Percentiles rank a stretch among this genome's conserved stretches.
These are phyloP conservation scores for Zoroaster sp. DNA, from an alignment of 53 echinoderm and acorn worm species.

Conservation along the genomic window DNA sequence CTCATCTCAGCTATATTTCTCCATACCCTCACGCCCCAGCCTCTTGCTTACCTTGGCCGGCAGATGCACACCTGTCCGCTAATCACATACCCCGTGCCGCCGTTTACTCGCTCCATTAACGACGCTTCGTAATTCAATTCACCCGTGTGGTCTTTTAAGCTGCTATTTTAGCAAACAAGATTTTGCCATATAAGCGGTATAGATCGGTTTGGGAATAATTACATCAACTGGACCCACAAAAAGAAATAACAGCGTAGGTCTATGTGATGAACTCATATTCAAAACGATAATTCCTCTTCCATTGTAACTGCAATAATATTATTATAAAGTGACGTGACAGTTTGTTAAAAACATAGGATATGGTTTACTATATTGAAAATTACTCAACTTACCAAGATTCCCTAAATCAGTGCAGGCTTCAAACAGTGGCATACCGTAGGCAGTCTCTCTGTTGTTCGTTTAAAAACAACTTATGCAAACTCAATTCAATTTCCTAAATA, in stretches of 20 bases:
- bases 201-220: not conserved
- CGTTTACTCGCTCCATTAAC: conserved; percentile 38
- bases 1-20: not conserved
- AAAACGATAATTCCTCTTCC: no score
- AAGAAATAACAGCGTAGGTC: not conserved
- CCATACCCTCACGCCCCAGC: not conserved
- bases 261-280: no score
- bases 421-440: no score
- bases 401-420: no score
- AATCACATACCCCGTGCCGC: conserved; percentile 37
- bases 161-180: conserved; percentile 10
- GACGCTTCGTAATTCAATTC: conserved; percentile 35
- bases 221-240: not conserved
- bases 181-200: not conserved
- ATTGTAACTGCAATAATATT: no score
- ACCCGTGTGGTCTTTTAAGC: not conserved
- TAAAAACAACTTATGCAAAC: no score
- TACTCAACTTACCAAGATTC: no score
- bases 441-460: no score
- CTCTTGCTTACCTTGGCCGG: conserved; percentile 11
- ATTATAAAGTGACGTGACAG: no score
- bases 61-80: conserved; percentile 8
- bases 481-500: no score
- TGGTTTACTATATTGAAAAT: no score
- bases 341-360: no score